phyloP scores from a whole-genome alignment of 2,113 vertebrate genomes.

The Lophius piscatorius region DNA sequence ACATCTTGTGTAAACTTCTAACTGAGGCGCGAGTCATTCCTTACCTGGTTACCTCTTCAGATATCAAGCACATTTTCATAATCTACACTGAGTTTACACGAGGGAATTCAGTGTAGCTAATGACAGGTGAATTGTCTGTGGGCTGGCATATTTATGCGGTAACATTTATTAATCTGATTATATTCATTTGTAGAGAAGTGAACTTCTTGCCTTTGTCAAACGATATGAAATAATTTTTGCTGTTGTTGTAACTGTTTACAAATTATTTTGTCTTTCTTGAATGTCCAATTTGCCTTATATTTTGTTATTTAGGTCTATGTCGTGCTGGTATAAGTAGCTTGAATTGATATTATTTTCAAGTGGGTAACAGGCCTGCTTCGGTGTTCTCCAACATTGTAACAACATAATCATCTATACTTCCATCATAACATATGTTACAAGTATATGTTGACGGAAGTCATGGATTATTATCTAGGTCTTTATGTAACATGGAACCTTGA shows the following conservation, averaged over 20 bases:
- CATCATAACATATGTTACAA: conserved; percentile 4
- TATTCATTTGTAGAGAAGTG: background rate
- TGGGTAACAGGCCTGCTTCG: background rate
- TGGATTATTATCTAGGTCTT: too few species aligned
- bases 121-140: background rate
- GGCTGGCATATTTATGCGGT: background rate
- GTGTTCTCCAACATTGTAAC: background rate
- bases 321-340: conserved; percentile 24
- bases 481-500: too few species aligned
- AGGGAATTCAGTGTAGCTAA: background rate
- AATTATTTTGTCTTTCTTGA: conserved; percentile 37
- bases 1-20: background rate
- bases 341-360: background rate
- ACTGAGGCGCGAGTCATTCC: conserved; percentile 3
- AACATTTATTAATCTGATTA: background rate
- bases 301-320: conserved; percentile 21
- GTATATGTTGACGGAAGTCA: background rate
- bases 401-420: background rate
- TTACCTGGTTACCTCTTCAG: background rate
- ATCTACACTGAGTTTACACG: background rate
- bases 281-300: conserved; percentile 52
- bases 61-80: conserved; percentile 2
- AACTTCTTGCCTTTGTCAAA: conserved; percentile 15
- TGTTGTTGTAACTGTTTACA: conserved; percentile 71
- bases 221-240: conserved; percentile 48